Evolutionary conservation across 2,888 invertebrate genomes (phyloP).

Genomic region (Scaptomyza parva): DNA sequence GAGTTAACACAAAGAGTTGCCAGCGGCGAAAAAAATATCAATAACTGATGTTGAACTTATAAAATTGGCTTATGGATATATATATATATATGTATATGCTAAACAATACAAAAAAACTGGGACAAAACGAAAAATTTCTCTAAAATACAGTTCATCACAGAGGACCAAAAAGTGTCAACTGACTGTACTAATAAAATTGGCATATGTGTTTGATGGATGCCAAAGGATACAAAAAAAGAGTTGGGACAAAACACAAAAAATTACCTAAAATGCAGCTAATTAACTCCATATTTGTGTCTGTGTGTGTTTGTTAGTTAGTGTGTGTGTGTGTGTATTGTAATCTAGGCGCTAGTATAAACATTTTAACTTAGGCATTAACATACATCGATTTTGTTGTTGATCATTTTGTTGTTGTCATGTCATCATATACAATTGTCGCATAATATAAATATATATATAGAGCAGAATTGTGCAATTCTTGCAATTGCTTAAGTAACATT

Average conservation of each 20-base stretch:
- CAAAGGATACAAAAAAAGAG: slow-evolving; percentile 1
- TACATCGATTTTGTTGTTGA: slow-evolving; percentile 28
- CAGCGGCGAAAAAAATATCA: neutral
- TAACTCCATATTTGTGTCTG: slow-evolving; percentile 21
- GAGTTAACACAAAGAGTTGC: neutral
- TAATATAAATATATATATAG: too few relatives aligned
- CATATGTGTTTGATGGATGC: slow-evolving; percentile 5
- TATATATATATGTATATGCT: too few relatives aligned
- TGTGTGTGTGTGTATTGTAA: slow-evolving; percentile 30
- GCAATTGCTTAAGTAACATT: slow-evolving; percentile 50
- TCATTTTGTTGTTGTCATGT: slow-evolving; percentile 35
- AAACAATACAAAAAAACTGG: neutral
- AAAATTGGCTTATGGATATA: slow-evolving; percentile 2
- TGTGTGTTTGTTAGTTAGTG: slow-evolving; percentile 15
- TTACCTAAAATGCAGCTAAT: slow-evolving; percentile 61
- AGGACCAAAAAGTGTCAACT: neutral
- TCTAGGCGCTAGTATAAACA: slow-evolving; percentile 46
- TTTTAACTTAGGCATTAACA: slow-evolving; percentile 47
- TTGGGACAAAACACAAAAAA: slow-evolving; percentile 31
- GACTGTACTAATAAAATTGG: slow-evolving; percentile 1
- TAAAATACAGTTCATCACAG: slow-evolving; percentile 46
- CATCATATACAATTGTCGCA: slow-evolving; percentile 6
- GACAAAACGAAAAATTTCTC: slow-evolving; percentile 44
- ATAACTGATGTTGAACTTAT: neutral
- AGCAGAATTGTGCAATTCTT: slow-evolving; percentile 17